Percentiles rank a stretch among this genome's conserved stretches.
These are phyloP conservation scores for Mactra quadrangularis DNA, from an alignment of 1,140 invertebrate genomes.

Conservation along the genomic window DNA sequence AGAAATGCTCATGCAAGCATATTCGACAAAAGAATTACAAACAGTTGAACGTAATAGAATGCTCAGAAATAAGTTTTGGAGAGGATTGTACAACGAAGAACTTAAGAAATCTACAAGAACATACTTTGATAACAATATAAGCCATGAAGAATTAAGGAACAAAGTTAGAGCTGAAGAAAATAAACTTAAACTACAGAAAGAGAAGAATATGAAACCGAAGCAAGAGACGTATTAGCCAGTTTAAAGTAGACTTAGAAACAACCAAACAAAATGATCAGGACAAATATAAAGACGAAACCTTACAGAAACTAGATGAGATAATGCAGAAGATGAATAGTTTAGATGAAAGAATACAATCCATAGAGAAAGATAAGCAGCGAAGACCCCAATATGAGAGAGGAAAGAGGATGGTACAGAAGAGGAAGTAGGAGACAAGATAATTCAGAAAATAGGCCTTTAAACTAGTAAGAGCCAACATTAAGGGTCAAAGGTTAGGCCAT, in stretches of 20 bases:
- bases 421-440: background rate
- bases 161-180: slow-evolving; percentile 12
- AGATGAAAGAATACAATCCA: background rate
- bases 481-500: background rate
- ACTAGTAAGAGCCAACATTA: background rate
- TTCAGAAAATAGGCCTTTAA: background rate
- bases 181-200: background rate
- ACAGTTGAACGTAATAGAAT: background rate
- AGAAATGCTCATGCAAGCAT: slow-evolving; percentile 9
- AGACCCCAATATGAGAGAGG: background rate
- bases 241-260: too few relatives aligned
- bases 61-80: slow-evolving; percentile 3
- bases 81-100: background rate
- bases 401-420: background rate
- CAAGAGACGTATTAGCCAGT: background rate
- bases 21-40: background rate
- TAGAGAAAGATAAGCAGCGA: background rate
- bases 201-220: background rate
- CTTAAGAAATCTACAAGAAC: background rate
- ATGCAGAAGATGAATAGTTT: background rate
- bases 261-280: background rate
- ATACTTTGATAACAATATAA: slow-evolving; percentile 3
- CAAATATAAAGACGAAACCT: background rate
- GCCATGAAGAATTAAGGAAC: background rate
- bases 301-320: background rate